Evolutionary conservation across 2,113 vertebrate genomes (phyloP), one percentile per base, ranked within the genome.

Genomic region (Sylvietta virens): DNA sequence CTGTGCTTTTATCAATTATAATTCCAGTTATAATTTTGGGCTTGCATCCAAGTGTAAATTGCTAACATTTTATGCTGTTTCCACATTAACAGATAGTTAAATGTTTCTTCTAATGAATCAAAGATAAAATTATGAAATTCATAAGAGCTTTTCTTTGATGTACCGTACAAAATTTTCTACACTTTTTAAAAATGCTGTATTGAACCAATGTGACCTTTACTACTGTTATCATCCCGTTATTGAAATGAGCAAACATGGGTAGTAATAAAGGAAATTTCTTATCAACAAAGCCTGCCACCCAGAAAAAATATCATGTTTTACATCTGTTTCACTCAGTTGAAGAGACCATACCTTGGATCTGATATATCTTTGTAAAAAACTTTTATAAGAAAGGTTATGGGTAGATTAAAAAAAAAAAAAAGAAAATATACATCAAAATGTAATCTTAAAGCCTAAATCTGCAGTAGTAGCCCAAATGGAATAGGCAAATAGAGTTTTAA

Each of bases 211-310:
- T 17, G 45, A 64, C 33, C 61, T 93, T 96, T 90, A 86, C 56
- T 92, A 31, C 40, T 56, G 28, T 24, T 57, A 65, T 69, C 35
- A 50, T 92, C 42, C 47, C 30, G 22, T 76, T 72, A 77, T 7
- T 86, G 69, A 96, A 91, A 73, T 45, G 20, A 67, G 40, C 44
- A 91, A 96, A 96, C 45, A 85, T 2, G 21, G 80, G 53, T 54
- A 90, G 77, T 76, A 97, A 91, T 88, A 91, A 95, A 92, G 74
- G 93, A 51, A 57, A 64, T 82, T 70, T 83, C 85, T 91, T 71
- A 39, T 40, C 82, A 92, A 74, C n/a, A 83, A 58, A 82, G 23
- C 30, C 74, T 72, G 67, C n/a, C 51, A 94, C 47, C 27, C 35
- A 48, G 70, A 85, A 88, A 88, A 73, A 73, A 74, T 19, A 7